A percentile compares a stretch with the other conserved stretches of the same genome.
Conservation (phyloP, 2,797 vertebrate genomes). For the Lerista edwardsae region DNA sequence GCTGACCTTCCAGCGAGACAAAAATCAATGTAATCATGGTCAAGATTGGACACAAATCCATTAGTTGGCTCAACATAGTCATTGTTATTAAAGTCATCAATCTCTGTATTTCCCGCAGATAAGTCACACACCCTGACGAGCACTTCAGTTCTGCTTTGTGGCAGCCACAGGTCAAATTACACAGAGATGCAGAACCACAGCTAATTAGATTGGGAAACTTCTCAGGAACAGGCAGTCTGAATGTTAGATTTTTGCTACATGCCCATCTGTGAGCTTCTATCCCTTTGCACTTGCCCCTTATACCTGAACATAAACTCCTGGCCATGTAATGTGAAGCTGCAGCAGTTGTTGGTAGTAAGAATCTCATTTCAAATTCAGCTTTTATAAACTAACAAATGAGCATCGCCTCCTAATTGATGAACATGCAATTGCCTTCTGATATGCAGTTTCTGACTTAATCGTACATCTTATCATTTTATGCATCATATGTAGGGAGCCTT, state of each 20-base stretch:
- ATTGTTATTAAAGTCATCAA: neutral
- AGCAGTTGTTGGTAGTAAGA: neutral
- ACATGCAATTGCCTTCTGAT: neutral
- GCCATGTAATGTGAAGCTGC: neutral
- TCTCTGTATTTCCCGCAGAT: neutral
- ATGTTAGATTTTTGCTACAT: neutral
- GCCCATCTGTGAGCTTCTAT: neutral
- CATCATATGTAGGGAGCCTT: neutral
- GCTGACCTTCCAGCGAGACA: neutral
- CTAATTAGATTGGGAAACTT: neutral
- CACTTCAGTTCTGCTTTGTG: neutral
- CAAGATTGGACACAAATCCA: neutral
- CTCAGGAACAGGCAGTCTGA: neutral
- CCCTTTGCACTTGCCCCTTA: neutral
- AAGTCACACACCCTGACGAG: neutral
- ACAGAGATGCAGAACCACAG: neutral
- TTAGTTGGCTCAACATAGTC: neutral
- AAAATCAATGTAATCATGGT: neutral
- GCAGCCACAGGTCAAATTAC: neutral
- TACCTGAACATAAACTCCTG: neutral
- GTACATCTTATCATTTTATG: neutral
- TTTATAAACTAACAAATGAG: neutral
- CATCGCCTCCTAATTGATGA: neutral
- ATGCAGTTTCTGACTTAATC: neutral
- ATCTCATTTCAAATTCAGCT: neutral